phyloP scores from a whole-genome alignment of 2,888 invertebrate species.

The Drosophila infuscata region DNA sequence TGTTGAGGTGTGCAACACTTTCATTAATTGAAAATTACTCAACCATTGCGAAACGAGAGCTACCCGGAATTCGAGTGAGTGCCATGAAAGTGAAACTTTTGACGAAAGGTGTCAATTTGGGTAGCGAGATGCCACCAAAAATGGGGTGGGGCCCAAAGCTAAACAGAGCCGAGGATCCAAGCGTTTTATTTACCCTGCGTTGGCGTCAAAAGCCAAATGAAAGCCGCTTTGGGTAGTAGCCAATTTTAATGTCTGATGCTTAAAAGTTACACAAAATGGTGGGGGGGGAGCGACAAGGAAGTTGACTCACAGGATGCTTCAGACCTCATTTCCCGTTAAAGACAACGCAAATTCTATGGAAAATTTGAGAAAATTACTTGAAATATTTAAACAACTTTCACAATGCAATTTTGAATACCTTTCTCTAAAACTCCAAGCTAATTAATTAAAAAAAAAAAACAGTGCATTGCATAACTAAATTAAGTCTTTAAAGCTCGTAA shows the following conservation, averaged over 20 bases:
- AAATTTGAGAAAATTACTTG: neutral
- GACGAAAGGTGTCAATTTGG: slow-evolving; percentile 68
- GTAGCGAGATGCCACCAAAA: slow-evolving; percentile 48
- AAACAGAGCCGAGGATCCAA: slow-evolving; percentile 29
- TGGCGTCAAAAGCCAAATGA: slow-evolving; percentile 32
- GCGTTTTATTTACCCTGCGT: slow-evolving; percentile 32
- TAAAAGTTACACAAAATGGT: neutral
- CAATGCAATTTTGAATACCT: slow-evolving; percentile 15
- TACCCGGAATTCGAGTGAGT: slow-evolving; percentile 60
- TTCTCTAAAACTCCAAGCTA: slow-evolving; percentile 12
- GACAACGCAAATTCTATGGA: neutral
- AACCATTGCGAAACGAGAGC: slow-evolving; percentile 55
- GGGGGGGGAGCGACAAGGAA: neutral
- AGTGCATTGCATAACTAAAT: slow-evolving; percentile 35
- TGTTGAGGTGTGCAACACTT: slow-evolving; percentile 51
- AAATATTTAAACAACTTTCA: slow-evolving; percentile 10
- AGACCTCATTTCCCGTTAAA: neutral
- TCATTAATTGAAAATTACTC: slow-evolving; percentile 78
- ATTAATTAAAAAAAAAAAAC: neutral
- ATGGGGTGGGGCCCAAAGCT: slow-evolving; percentile 49
- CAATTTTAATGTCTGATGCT: slow-evolving; percentile 30
- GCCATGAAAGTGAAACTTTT: slow-evolving; percentile 76
- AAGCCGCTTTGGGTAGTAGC: slow-evolving; percentile 35
- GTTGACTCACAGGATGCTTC: slow-evolving; percentile 3
- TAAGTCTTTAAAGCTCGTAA: slow-evolving; percentile 12